Conservation (phyloP, 2,797 vertebrate genomes). For the Crenichthys baileyi region DNA sequence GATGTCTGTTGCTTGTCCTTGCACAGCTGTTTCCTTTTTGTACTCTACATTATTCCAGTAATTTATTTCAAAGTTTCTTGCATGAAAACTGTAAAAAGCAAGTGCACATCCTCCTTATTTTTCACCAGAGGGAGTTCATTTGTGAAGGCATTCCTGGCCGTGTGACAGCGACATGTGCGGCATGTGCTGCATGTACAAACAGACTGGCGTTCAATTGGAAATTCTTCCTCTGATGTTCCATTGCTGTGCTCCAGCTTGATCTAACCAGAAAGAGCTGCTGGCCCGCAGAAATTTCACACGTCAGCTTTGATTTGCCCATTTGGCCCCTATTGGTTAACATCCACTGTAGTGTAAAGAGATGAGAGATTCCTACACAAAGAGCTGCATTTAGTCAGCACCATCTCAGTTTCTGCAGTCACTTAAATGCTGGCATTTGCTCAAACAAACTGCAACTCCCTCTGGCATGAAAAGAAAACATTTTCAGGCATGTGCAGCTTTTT, state of each 20-base stretch:
- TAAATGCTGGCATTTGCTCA: slow-evolving; percentile 56
- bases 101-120: slow-evolving; percentile 13
- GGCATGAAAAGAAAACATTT: slow-evolving; percentile 55
- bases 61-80: slow-evolving; percentile 1
- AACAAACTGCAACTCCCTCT: slow-evolving; percentile 41
- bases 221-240: slow-evolving; percentile 70
- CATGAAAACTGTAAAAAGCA: slow-evolving; percentile 4
- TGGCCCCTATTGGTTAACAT: slow-evolving; percentile 28
- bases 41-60: slow-evolving; percentile 8
- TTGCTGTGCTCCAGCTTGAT: slow-evolving; percentile 43
- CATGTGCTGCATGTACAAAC: slow-evolving; percentile 57
- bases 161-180: slow-evolving; percentile 61
- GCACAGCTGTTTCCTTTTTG: slow-evolving; percentile 7
- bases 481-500: slow-evolving; percentile 39
- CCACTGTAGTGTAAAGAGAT: slow-evolving; percentile 45
- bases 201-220: slow-evolving; percentile 57
- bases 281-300: slow-evolving; percentile 47
- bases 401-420: slow-evolving; percentile 60
- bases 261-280: slow-evolving; percentile 43
- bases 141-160: slow-evolving; percentile 46
- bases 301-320: slow-evolving; percentile 46
- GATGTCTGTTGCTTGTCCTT: slow-evolving; percentile 26
- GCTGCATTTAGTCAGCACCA: slow-evolving; percentile 40
- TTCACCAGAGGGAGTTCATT: slow-evolving; percentile 42
- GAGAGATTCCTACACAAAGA: slow-evolving; percentile 56